A percentile compares a stretch with the other conserved stretches of the same genome.
phyloP scores from a whole-genome alignment of 2,888 invertebrate species.

The Yponomeuta evonymella region DNA sequence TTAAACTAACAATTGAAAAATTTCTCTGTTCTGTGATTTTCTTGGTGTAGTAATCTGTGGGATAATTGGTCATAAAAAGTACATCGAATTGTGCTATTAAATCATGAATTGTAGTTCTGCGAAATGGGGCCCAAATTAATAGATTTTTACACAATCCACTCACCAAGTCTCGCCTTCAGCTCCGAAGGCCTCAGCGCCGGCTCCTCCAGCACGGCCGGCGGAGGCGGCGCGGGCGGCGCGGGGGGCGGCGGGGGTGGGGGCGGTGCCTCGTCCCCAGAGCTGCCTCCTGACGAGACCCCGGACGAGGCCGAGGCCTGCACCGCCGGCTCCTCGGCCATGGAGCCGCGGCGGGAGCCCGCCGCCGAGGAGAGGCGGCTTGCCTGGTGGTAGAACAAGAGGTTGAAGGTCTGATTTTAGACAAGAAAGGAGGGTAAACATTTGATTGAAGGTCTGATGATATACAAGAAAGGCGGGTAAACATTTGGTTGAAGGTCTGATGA shows the following conservation, averaged over 20 bases:
- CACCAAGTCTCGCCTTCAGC: conserved; percentile 33
- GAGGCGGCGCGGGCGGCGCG: conserved; percentile 63
- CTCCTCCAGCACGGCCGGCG: conserved; percentile 78
- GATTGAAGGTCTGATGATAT: no score
- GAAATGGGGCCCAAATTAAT: no score
- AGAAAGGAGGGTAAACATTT: no score
- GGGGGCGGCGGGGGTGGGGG: conserved; percentile 84
- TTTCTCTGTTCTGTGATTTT: no score
- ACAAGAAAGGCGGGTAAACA: no score
- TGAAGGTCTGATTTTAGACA: no score
- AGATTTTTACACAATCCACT: background rate
- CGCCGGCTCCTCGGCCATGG: conserved; percentile 52
- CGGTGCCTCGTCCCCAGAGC: conserved; percentile 73
- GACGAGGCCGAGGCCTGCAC: conserved; percentile 57
- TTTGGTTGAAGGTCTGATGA: no score
- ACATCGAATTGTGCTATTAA: no score
- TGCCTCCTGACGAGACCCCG: conserved; percentile 62
- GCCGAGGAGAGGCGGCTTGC: conserved; percentile 66
- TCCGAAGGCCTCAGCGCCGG: conserved; percentile 81
- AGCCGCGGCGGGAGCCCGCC: conserved; percentile 62
- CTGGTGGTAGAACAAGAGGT: conserved; percentile 28
- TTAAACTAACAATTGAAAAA: no score
- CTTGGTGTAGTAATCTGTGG: no score
- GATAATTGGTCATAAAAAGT: no score
- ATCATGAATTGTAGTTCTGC: no score